These are phyloP conservation scores for Columbina picui DNA, from an alignment of 2,113 vertebrate genomes.

Conservation along the genomic window DNA sequence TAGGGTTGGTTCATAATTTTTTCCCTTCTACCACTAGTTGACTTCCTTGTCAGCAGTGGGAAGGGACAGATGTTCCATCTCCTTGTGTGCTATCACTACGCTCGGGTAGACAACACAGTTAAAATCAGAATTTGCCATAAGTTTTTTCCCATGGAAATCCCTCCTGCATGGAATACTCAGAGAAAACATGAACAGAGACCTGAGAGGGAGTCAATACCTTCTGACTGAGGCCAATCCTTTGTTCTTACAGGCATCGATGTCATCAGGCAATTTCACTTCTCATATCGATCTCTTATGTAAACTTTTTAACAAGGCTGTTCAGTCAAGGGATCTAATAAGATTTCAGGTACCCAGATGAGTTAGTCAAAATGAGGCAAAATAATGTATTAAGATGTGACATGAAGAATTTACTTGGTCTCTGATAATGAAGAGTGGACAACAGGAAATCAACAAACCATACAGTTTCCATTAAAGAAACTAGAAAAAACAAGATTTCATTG, in stretches of 20 bases:
- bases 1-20: neutral
- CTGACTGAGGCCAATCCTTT: neutral
- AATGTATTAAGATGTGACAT: accelerated
- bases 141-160: neutral
- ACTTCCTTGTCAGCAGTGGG: neutral
- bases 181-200: neutral
- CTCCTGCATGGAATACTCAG: neutral
- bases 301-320: neutral
- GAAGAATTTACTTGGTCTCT: neutral
- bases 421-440: neutral
- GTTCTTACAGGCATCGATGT: neutral
- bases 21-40: neutral
- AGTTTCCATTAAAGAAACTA: neutral
- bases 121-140: neutral
- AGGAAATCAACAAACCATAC: accelerated
- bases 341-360: neutral
- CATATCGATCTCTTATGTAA: neutral
- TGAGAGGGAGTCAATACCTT: neutral
- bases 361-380: neutral
- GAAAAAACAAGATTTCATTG: neutral
- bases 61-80: neutral
- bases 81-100: accelerated
- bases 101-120: neutral
- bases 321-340: neutral
- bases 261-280: neutral